Percentiles rank a stretch among this genome's conserved stretches.
phyloP scores from a whole-genome alignment of 2,888 invertebrate species.

The Pharmacophagus antenor region DNA sequence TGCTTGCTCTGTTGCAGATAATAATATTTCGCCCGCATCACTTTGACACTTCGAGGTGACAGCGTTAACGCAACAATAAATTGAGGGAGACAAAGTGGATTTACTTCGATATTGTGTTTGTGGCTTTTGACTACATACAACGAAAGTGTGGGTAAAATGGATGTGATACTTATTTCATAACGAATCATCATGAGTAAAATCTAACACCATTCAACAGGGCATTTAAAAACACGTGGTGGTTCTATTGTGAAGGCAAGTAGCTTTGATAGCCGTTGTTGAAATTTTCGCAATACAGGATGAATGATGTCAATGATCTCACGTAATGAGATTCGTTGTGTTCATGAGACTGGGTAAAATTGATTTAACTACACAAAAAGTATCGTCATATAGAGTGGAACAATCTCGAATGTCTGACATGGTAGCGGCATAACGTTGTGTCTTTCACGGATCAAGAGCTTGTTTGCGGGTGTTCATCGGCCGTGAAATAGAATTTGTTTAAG shows the following conservation, averaged over 20 bases:
- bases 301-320: constrained; percentile 71
- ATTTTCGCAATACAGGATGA: constrained; percentile 63
- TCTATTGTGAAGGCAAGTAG: constrained; percentile 33
- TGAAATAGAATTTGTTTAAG: constrained; percentile 44
- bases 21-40: constrained; percentile 29
- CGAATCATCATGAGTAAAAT: constrained; percentile 33
- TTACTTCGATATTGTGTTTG: constrained; percentile 19
- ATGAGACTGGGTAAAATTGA: constrained; percentile 66
- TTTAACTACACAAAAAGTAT: constrained; percentile 47
- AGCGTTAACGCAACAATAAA: constrained; percentile 24
- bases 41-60: constrained; percentile 17
- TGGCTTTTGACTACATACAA: constrained; percentile 19
- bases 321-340: constrained; percentile 68
- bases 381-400: constrained; percentile 19
- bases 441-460: constrained; percentile 37
- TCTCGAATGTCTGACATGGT: constrained; percentile 39
- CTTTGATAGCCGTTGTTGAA: constrained; percentile 43
- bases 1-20: constrained; percentile 10
- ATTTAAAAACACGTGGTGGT: constrained; percentile 21
- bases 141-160: constrained; percentile 7
- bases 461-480: constrained; percentile 43
- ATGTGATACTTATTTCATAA: constrained; percentile 23
- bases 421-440: constrained; percentile 35
- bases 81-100: constrained; percentile 20
- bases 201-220: constrained; percentile 29